phyloP scores from a whole-genome alignment of 1,140 invertebrate species.

The Myzus persicae region DNA sequence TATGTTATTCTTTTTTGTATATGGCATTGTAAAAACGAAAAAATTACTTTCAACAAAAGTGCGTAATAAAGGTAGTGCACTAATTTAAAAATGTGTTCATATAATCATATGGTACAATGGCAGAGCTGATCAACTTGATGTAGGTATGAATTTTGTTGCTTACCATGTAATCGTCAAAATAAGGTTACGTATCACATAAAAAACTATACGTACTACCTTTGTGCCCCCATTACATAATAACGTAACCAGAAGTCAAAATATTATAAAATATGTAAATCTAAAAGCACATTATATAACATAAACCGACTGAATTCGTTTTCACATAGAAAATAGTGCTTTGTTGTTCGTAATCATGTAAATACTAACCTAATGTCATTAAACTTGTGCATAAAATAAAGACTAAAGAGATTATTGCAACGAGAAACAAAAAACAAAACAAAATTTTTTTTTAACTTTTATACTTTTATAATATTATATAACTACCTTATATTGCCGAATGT shows the following conservation, averaged over 20 bases:
- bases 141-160: background rate
- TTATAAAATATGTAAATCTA: conserved; percentile 11
- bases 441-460: background rate
- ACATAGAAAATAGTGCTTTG: background rate
- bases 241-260: background rate
- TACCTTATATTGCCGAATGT: background rate
- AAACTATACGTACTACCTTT: background rate
- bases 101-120: background rate
- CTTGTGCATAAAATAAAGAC: background rate
- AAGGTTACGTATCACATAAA: background rate
- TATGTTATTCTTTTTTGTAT: background rate
- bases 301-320: background rate
- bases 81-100: background rate
- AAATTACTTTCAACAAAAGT: background rate
- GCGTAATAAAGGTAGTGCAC: background rate
- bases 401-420: background rate
- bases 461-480: background rate
- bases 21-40: background rate
- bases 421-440: background rate
- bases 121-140: background rate
- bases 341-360: background rate
- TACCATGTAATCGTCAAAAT: background rate
- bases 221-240: background rate
- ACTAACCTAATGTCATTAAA: background rate
- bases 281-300: background rate